Evolutionary conservation across 2,113 vertebrate species (phyloP), one percentile per base, ranked within the genome.

Genomic region (Onychorhynchus coronatus): DNA sequence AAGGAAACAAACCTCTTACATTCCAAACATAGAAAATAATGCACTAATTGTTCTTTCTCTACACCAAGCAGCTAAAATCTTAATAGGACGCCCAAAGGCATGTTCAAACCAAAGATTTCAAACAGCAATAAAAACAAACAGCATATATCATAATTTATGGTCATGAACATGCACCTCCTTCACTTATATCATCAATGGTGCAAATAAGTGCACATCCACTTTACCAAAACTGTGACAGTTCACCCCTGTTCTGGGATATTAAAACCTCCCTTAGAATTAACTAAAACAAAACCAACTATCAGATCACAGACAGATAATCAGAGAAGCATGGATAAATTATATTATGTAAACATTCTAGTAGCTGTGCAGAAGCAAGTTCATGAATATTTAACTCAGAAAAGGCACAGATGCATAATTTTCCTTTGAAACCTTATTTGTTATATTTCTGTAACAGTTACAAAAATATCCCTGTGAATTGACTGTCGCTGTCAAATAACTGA

Each of bases 381-480:
- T 73, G 56, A 91, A 91, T 79, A 76, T 53, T 94, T 85, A 85
- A 79, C 50, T 83, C 41, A 47, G 39, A 91, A 83, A 59, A 91
- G 46, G 55, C 76, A 83, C 8, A 85, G 55, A 76, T 73, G 46
- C 33, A 9, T 71, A 56, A 82, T 58, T 80, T 79, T 77, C 46
- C 46, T 88, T 68, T 88, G 84, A 83, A 96, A 91, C 7, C 24
- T 77, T n/a, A 63, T 82, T 85, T 88, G 73, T 53, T 59, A 2
- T 79, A 83, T 77, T 94, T 95, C 78, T 88, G n/a, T 61, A 93
- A 42, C 31, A 47, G 67, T 44, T 89, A 86, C 68, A 93, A 91
- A 96, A 95, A 89, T 85, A 94, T 44, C 61, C 18, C 47, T 33
- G 65, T 81, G 76, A 86, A 92, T 30, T 82, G 73, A 76, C 31